Conservation (phyloP, 2,113 vertebrate genomes). For the Equus przewalskii region DNA sequence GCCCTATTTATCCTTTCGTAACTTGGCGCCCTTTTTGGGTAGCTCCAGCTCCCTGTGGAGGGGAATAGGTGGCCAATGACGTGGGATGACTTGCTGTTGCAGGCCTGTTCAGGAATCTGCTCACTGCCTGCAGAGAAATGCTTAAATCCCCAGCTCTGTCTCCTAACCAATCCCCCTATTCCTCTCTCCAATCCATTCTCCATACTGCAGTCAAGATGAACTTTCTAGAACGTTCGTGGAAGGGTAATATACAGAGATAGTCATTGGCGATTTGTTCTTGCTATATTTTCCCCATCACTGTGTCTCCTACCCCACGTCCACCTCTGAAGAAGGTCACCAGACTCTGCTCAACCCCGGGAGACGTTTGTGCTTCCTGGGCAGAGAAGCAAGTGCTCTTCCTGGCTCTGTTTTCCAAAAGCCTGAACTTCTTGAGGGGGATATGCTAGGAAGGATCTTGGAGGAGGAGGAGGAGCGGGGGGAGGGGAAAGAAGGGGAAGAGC, state of each 20-base stretch:
- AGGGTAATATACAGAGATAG: neutral
- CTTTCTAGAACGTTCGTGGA: neutral
- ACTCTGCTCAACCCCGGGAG: neutral
- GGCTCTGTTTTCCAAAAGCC: neutral
- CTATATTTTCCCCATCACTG: neutral
- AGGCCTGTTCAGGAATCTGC: neutral
- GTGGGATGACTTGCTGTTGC: neutral
- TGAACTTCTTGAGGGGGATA: neutral
- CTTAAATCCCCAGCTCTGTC: too few relatives aligned
- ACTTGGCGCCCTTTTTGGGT: neutral
- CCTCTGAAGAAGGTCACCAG: neutral
- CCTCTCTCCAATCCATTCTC: neutral
- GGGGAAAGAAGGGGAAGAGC: neutral
- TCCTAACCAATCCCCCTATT: neutral
- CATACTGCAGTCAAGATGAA: neutral
- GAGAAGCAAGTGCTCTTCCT: neutral
- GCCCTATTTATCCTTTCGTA: neutral
- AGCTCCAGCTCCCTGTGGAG: neutral
- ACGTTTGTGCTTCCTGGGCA: neutral
- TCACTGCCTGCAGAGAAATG: neutral
- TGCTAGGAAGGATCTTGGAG: neutral
- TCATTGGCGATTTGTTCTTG: neutral
- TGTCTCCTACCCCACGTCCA: accelerated
- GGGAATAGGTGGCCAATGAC: neutral
- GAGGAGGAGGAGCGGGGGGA: neutral